Percentiles rank a stretch among this genome's conserved stretches.
Conservation (phyloP, 1,140 invertebrate species). For the Ceratina australensis region DNA sequence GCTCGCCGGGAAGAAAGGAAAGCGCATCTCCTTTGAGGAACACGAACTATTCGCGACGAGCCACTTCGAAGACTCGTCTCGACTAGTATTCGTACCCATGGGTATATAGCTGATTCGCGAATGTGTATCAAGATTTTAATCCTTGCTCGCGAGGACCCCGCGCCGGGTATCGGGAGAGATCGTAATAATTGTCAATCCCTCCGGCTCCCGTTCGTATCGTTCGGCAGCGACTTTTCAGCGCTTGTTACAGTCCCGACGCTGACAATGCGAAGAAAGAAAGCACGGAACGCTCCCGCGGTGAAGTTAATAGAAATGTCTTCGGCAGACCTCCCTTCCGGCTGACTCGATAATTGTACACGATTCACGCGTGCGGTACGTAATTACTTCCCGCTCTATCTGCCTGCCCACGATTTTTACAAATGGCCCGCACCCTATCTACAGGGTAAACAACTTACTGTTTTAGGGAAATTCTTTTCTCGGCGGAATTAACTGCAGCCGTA, state of each 20-base stretch:
- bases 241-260: neutral
- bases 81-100: neutral
- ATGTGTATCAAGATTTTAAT: constrained; percentile 1
- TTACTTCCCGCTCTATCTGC: neutral
- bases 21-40: constrained; percentile 12
- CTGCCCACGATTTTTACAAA: no score
- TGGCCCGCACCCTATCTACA: no score
- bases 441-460: neutral
- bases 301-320: constrained; percentile 79
- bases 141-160: no score
- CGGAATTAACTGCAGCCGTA: no score
- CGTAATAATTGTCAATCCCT: neutral
- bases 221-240: neutral
- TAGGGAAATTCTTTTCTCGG: neutral
- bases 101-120: neutral
- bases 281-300: constrained; percentile 62
- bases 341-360: constrained; percentile 43
- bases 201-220: neutral
- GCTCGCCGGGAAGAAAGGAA: neutral
- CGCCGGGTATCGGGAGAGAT: neutral
- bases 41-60: neutral
- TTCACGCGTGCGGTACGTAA: constrained; percentile 4
- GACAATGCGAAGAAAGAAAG: constrained; percentile 48
- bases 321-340: constrained; percentile 68
- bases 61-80: constrained; percentile 2